phyloP scores from a whole-genome alignment of 2,888 invertebrate genomes.

The Andricus quercusramuli region DNA sequence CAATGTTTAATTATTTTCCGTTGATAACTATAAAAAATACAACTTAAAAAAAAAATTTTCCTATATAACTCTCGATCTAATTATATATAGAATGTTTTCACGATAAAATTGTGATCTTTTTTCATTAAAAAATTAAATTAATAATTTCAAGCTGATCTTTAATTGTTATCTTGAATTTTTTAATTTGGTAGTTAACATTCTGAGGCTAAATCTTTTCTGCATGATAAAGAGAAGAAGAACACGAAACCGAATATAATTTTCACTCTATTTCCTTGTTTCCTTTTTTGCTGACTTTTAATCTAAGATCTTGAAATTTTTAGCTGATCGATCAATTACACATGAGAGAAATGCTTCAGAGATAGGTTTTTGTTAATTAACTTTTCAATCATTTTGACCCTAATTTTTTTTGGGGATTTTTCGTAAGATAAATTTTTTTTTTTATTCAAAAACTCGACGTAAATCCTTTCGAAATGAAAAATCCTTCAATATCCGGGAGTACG shows the following conservation, averaged over 20 bases:
- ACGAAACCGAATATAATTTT: conserved; percentile 37
- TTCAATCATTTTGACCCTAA: not conserved
- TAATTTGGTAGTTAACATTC: not conserved
- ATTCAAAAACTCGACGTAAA: no score
- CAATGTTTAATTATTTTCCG: no score
- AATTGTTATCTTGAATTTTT: not conserved
- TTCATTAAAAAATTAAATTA: no score
- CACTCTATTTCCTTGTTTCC: conserved; percentile 23
- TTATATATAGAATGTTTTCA: not conserved
- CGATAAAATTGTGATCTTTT: not conserved
- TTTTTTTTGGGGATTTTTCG: not conserved
- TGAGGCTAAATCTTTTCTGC: conserved; percentile 11
- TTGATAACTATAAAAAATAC: no score
- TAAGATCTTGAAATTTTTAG: conserved; percentile 21
- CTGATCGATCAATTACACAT: conserved; percentile 27
- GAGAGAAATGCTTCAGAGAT: conserved; percentile 3
- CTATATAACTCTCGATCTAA: not conserved
- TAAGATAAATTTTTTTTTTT: no score
- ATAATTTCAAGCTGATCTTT: not conserved
- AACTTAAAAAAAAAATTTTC: no score
- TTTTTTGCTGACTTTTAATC: conserved; percentile 30
- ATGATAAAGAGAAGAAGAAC: conserved; percentile 37
- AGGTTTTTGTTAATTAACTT: conserved; percentile 23
- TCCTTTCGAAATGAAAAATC: no score
- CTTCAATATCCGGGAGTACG: not conserved